Base-by-base conservation (phyloP, 2,113 vertebrate species). In the Rhodinocichla rosea region DNA sequence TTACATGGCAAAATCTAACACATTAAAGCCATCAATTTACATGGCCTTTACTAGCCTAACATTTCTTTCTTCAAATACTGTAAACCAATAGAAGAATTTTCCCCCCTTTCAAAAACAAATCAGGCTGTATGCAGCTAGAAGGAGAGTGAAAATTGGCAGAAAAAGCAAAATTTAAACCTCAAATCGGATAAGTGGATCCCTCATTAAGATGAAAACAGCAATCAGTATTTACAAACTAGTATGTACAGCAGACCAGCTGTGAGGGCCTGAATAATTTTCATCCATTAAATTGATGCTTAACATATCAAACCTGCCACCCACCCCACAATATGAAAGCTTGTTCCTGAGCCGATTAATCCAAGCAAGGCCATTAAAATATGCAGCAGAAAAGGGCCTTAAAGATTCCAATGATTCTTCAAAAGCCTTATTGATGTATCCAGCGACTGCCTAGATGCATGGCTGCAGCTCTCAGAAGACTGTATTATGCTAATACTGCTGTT, bases 201-300 rank as follows among this genome's bases (percentile, higher is more conserved):
- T 91, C 78, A 50, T 92, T 90, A 87, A 42, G 82, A 84, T 45
- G 78, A 91, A 93, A 91, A 87, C 45, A 65, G 90, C 64, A 84
- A 84, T 91, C 60, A 74, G 47, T 74, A 93, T 82, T 64, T 87
- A 70, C 70, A 83, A 87, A 85, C 60, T 24, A 85, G 56, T 22
- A 32, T 42, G 35, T 79, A 75, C 69, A 90, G 85, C 50, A 89
- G 37, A 78, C 47, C 69, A 94, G 85, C 45, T 94, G 69, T 81
- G 60, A 94, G n/a, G 40, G 60, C 32, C 74, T 75, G 33, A 87
- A 75, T 75, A 21, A 75, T 89, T 81, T 84, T 57, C 47, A 93
- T 81, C 65, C 60, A 74, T 33, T 78, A 87, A 90, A 87, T 4
- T 79, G 82, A 91, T 50, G 74, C 42, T 90, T 83, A 90, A 67